phyloP scores from a whole-genome alignment of 2,797 vertebrate species.

The Alectoris magna region DNA sequence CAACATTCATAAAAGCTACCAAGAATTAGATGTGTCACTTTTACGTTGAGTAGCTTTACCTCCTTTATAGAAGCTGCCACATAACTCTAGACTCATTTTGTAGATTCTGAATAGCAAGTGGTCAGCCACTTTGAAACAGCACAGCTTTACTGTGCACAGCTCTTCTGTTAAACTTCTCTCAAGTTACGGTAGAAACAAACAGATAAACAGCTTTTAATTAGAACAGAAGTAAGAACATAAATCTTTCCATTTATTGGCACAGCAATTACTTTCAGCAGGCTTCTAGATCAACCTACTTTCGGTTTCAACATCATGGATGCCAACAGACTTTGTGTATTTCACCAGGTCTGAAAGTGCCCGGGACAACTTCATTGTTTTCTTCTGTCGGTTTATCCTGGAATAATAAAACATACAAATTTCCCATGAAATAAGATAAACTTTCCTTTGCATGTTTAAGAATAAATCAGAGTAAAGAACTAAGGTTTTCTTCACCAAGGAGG shows the following conservation, averaged over 20 bases:
- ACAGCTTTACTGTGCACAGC: neutral
- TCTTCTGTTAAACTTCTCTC: neutral
- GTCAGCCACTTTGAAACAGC: neutral
- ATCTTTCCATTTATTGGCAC: neutral
- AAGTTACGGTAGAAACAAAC: neutral
- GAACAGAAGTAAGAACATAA: neutral
- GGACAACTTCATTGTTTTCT: slow-evolving; percentile 97
- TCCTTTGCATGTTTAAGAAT: neutral
- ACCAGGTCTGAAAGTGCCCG: slow-evolving; percentile 97
- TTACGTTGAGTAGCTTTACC: neutral
- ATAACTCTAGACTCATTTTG: neutral
- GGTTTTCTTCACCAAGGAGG: neutral
- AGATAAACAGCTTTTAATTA: neutral
- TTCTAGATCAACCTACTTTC: slow-evolving; percentile 82
- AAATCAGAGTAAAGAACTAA: neutral
- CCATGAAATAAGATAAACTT: neutral
- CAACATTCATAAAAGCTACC: neutral
- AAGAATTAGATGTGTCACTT: neutral
- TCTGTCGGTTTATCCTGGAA: slow-evolving; percentile 84
- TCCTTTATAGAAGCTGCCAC: neutral
- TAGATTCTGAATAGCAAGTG: neutral
- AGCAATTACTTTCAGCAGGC: neutral
- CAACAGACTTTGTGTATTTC: slow-evolving; percentile 96
- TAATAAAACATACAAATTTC: neutral
- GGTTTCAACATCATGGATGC: slow-evolving; percentile 89